Conservation (phyloP, 1,140 invertebrate species). For the Ctenoplectra terminalis region DNA sequence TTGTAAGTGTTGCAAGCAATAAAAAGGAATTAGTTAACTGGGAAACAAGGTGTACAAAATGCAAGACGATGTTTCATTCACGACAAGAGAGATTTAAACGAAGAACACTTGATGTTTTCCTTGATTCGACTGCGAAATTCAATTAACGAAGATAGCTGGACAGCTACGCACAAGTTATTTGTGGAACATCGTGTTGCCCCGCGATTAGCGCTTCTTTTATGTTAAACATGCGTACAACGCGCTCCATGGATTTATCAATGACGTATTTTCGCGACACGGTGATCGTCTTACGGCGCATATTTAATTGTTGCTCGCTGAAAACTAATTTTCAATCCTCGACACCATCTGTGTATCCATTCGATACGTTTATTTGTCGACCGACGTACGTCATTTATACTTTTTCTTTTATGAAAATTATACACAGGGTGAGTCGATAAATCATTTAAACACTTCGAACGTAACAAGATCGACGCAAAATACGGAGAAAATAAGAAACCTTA, state of each 20-base stretch:
- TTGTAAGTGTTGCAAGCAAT: too few relatives aligned
- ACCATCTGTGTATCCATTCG: neutral
- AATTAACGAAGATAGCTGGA: neutral
- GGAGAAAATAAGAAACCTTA: too few relatives aligned
- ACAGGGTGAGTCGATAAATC: too few relatives aligned
- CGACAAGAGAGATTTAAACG: too few relatives aligned
- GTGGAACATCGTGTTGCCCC: slow-evolving; percentile 23
- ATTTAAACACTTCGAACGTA: too few relatives aligned
- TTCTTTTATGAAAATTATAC: too few relatives aligned
- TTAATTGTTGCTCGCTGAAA: slow-evolving; percentile 26
- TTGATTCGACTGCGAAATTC: neutral
- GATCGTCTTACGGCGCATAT: slow-evolving; percentile 45
- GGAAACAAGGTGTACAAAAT: too few relatives aligned
- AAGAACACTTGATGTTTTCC: too few relatives aligned
- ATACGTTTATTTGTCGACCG: neutral
- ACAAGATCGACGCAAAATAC: too few relatives aligned
- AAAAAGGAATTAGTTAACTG: too few relatives aligned
- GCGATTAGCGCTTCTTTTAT: neutral
- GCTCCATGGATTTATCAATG: slow-evolving; percentile 42
- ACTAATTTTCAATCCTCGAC: neutral
- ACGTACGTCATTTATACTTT: too few relatives aligned
- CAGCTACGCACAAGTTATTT: slow-evolving; percentile 30
- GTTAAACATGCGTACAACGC: neutral
- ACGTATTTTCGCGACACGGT: slow-evolving; percentile 28
- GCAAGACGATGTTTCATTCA: too few relatives aligned